A percentile compares a stretch with the other conserved stretches of the same genome.
These are phyloP conservation scores for Siderastrea radians DNA, from an alignment of 92 coral and sea anemone genomes.

Conservation along the genomic window DNA sequence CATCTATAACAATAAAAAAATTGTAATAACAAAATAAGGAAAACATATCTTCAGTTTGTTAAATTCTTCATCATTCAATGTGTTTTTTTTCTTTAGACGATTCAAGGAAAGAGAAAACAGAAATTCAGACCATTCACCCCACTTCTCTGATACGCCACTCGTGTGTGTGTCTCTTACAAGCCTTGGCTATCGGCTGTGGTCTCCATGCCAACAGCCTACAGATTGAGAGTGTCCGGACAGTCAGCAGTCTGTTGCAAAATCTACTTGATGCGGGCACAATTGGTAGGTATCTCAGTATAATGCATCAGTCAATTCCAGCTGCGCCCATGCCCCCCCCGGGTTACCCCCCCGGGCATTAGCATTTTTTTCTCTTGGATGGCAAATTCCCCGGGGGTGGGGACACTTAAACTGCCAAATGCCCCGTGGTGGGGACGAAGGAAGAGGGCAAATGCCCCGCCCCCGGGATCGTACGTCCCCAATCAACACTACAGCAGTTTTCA, in stretches of 20 bases:
- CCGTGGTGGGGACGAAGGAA: no score
- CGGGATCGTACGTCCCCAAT: no score
- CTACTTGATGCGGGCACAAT: conserved; percentile 84
- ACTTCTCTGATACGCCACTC: conserved; percentile 96
- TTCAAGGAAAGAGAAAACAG: conserved; percentile 89
- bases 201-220: conserved; percentile 92
- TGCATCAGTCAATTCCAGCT: no score
- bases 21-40: no score
- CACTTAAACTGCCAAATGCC: no score
- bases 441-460: no score
- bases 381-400: no score
- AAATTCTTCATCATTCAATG: neutral
- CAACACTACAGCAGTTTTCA: no score
- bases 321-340: no score
- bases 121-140: conserved; percentile 91
- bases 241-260: conserved; percentile 86
- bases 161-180: conserved; percentile 88
- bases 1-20: no score
- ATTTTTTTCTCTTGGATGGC: no score
- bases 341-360: no score
- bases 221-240: conserved; percentile 83
- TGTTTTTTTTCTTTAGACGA: conserved; percentile 64
- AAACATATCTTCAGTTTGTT: neutral
- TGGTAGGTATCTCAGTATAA: conserved; percentile 51
- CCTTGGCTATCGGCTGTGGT: conserved; percentile 87